Evolutionary conservation across 2,888 invertebrate genomes (phyloP).

Genomic region (Dicyrtomina minuta): DNA sequence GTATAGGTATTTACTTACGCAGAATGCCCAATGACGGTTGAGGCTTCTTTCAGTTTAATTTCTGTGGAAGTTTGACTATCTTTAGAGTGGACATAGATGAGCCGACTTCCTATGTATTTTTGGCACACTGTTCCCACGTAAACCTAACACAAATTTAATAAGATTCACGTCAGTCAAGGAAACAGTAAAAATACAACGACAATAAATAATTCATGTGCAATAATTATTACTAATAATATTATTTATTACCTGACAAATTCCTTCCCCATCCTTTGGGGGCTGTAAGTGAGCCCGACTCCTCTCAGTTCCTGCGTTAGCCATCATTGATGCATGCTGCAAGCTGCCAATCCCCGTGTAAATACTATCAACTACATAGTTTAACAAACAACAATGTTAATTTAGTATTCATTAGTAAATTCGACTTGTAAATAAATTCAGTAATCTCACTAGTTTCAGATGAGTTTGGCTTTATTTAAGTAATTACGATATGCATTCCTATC

Average conservation of each 20-base stretch:
- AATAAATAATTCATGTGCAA: too few relatives aligned
- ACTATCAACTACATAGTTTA: too few relatives aligned
- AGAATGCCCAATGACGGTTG: constrained; percentile 81
- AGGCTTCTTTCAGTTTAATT: constrained; percentile 76
- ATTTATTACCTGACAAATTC: constrained; percentile 51
- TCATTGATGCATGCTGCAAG: constrained; percentile 52
- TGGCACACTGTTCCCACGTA: constrained; percentile 81
- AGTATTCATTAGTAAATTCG: too few relatives aligned
- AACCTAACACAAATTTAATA: constrained; percentile 58
- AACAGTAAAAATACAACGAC: too few relatives aligned
- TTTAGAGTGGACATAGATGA: constrained; percentile 82
- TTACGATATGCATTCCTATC: too few relatives aligned
- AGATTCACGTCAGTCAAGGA: too few relatives aligned
- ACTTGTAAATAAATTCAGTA: too few relatives aligned
- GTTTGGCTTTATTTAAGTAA: too few relatives aligned
- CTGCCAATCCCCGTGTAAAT: constrained; percentile 39
- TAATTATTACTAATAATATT: too few relatives aligned
- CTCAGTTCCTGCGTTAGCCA: constrained; percentile 47
- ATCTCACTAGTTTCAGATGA: too few relatives aligned
- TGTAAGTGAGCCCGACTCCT: constrained; percentile 41
- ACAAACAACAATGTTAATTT: too few relatives aligned
- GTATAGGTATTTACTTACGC: constrained; percentile 68
- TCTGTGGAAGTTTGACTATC: constrained; percentile 77
- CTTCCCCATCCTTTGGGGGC: constrained; percentile 52
- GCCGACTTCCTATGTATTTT: constrained; percentile 73